Evolutionary conservation across 2,888 invertebrate genomes (phyloP), one percentile per base, ranked within the genome.

Genomic region (Cantharis lateralis): DNA sequence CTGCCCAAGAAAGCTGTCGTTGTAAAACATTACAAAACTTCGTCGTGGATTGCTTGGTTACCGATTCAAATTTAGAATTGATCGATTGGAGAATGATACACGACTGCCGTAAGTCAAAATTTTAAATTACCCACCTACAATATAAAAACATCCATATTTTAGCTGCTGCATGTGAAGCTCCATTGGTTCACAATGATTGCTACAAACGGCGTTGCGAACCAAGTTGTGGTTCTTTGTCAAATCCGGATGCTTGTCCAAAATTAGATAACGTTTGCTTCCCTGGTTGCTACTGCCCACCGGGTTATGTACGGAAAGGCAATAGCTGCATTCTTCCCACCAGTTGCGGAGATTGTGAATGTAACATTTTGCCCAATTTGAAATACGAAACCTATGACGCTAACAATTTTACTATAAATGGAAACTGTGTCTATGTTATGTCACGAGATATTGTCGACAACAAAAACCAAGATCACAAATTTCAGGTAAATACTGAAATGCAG

Each of bases 281-380:
- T 0, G 96, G 96, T 72, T 96, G 96, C 87, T 96, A 94, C 88
- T 96, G 96, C 82, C 95, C 96, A 0, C 92, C 93, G 66, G 96
- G 96, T 62, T 84, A 89, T 18, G 92, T 94, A 0, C 89, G 94
- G 15, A 91, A 91, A 83, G 94, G 92, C 10, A 91, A 93, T 74
- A 88, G 89, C 11, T 96, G 96, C 84, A 90, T 95, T 7, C 89
- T 91, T 74, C 92, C 95, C 0, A 89, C 91, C 0, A 93, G 93
- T 76, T 96, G 96, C 84, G 90, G 93, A 72, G 95, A 96, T 85
- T 96, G 96, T 90, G 87, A 91, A 89, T 92, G 89, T 78, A 87
- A 93, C 81, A 93, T 95, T 0, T 91, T 94, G 78, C 96, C 96
- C 0, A 92, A 94, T 71, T 93, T 95, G 0, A 94, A 95, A 84